phyloP scores from a whole-genome alignment of 2,797 vertebrate species.

The Cephalopachus bancanus region DNA sequence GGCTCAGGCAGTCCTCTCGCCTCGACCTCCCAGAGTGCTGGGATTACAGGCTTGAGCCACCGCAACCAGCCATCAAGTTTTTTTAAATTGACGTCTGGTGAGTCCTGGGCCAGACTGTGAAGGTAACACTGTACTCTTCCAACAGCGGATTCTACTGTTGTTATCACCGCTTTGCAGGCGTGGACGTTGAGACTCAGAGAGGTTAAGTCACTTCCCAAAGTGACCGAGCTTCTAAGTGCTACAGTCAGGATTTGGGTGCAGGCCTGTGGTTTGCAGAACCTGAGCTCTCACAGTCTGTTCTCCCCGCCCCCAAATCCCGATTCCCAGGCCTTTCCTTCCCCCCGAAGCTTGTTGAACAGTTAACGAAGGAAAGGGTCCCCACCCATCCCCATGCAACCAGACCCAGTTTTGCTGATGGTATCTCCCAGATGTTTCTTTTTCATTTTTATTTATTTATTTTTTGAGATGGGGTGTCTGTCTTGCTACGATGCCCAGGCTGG shows the following conservation, averaged over 20 bases:
- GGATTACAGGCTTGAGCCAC: not conserved
- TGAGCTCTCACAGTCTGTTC: no score
- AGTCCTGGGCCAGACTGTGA: not conserved
- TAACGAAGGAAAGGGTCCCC: not conserved
- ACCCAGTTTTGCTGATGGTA: not conserved
- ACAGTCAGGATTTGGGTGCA: not conserved
- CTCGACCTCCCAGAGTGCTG: not conserved
- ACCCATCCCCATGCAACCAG: no score
- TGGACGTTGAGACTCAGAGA: not conserved
- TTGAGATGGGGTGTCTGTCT: no score
- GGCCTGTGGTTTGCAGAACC: accelerated
- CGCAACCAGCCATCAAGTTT: not conserved
- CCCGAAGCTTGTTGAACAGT: not conserved
- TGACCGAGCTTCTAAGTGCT: not conserved
- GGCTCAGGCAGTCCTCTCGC: not conserved
- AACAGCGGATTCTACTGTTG: not conserved
- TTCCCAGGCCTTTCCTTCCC: not conserved
- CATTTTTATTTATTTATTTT: no score
- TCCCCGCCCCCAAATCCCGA: not conserved
- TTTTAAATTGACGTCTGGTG: not conserved
- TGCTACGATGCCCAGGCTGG: no score
- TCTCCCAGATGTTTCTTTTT: not conserved
- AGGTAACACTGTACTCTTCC: not conserved
- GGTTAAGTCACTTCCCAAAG: not conserved
- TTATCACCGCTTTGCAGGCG: not conserved